Base-by-base conservation (phyloP, 2,113 vertebrate species). In the Prionailurus viverrinus region DNA sequence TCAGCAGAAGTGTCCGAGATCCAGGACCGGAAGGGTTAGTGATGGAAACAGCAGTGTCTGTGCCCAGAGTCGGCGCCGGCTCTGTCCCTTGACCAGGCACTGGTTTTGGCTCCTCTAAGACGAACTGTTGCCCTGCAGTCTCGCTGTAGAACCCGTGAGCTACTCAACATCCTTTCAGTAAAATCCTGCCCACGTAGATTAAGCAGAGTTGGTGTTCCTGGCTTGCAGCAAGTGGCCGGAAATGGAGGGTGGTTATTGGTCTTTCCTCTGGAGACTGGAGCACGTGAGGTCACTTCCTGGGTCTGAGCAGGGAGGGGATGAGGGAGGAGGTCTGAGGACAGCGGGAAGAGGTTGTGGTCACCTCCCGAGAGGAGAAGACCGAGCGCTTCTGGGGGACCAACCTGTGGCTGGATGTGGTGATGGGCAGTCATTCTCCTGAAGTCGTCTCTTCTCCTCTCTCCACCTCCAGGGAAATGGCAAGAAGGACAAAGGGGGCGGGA, bases 1-100 rank as follows among this genome's bases (percentile, higher is more conserved):
- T 16, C 16, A 71, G 39, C 51, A 31, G 8, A 19, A 55, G 45
- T n/a, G 10, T 11, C 58, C 16, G 3, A 14, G 53, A 27, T 63
- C 25, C 11, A 7, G 10, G 61, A 29, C 11, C 12, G 33, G 36
- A 48, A 82, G 16, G 19, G 16, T 13, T 58, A 55, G 33, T 8
- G 51, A 21, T 7, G 18, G 29, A 31, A 16, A n/a, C 12, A 65
- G 48, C 3, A 16, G 27, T 5, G 7, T 4, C 55, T 31, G 3
- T 25, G 66, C 76, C 36, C 76, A 18, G n/a, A 45, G 11, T 19
- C 7, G 3, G n/a, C 0, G 0, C 2, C 12, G 4, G 16, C 29
- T 61, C 21, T 45, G 3, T 55, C 36, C 33, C 1, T 1, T 33
- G 45, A 33, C 5, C 19, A 23, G 6, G 7, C 25, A 4, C 15